Conservation (phyloP, 1,140 invertebrate genomes). For the Pararge aegeria region DNA sequence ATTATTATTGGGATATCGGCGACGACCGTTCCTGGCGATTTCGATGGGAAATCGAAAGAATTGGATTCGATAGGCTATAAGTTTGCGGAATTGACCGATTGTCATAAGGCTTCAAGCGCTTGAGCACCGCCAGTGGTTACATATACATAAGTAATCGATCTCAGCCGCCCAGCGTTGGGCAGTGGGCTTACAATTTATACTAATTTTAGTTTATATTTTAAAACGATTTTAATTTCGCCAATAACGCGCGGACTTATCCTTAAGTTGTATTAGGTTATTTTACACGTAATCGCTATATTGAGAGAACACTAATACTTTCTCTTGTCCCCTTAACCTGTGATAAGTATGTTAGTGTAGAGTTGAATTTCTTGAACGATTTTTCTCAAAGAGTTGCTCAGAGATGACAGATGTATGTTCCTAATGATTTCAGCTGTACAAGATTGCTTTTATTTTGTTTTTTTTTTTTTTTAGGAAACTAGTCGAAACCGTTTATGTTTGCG, state of each 20-base stretch:
- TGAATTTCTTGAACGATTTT: constrained; percentile 65
- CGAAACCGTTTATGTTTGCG: constrained; percentile 42
- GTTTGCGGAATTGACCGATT: constrained; percentile 7
- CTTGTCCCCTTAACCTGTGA: constrained; percentile 79
- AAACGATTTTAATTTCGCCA: constrained; percentile 41
- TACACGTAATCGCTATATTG: constrained; percentile 60
- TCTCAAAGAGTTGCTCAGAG: constrained; percentile 70
- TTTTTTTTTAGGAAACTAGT: constrained; percentile 58
- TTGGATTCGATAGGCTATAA: neutral
- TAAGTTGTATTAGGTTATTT: constrained; percentile 70
- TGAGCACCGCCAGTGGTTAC: constrained; percentile 54
- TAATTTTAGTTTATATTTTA: constrained; percentile 55
- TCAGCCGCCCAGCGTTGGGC: constrained; percentile 59
- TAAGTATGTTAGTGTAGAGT: constrained; percentile 76
- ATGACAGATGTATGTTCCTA: constrained; percentile 68
- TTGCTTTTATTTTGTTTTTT: constrained; percentile 48
- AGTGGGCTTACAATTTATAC: constrained; percentile 66
- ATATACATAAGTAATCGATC: constrained; percentile 74
- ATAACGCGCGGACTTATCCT: constrained; percentile 38
- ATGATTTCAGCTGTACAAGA: constrained; percentile 69
- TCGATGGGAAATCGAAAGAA: neutral
- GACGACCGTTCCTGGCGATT: constrained; percentile 26
- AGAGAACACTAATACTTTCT: constrained; percentile 77
- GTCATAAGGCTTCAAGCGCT: constrained; percentile 47
- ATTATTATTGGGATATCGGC: constrained; percentile 53